Percentiles rank a stretch among this genome's conserved stretches.
phyloP scores from a whole-genome alignment of 2,888 invertebrate genomes.

The Temnothorax rugatulus region DNA sequence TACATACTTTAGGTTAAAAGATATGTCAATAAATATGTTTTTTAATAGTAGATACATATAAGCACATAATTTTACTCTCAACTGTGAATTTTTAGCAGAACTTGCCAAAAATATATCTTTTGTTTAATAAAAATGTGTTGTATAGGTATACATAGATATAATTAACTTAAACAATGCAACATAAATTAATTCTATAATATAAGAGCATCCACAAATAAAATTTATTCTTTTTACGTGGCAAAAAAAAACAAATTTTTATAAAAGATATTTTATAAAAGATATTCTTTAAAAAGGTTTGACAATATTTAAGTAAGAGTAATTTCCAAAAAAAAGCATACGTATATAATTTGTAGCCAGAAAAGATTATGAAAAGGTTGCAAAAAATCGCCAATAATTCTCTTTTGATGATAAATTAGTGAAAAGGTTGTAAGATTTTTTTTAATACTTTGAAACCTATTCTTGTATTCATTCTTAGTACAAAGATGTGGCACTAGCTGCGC shows the following conservation, averaged over 20 bases:
- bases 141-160: neutral
- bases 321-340: neutral
- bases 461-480: neutral
- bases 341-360: neutral
- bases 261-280: neutral
- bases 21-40: neutral
- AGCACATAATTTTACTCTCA: neutral
- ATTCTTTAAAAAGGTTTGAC: neutral
- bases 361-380: neutral
- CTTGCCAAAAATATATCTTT: neutral
- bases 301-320: neutral
- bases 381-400: neutral
- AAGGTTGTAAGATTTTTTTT: neutral
- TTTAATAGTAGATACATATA: neutral
- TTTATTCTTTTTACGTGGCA: neutral
- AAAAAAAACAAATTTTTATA: neutral
- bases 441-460: neutral
- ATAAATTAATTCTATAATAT: neutral
- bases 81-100: neutral
- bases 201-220: neutral
- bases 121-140: neutral
- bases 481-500: neutral
- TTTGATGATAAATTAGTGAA: neutral
- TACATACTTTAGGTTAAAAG: conserved; percentile 5
- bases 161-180: neutral